Conservation (phyloP, 2,797 vertebrate genomes). For the Tinamus major region DNA sequence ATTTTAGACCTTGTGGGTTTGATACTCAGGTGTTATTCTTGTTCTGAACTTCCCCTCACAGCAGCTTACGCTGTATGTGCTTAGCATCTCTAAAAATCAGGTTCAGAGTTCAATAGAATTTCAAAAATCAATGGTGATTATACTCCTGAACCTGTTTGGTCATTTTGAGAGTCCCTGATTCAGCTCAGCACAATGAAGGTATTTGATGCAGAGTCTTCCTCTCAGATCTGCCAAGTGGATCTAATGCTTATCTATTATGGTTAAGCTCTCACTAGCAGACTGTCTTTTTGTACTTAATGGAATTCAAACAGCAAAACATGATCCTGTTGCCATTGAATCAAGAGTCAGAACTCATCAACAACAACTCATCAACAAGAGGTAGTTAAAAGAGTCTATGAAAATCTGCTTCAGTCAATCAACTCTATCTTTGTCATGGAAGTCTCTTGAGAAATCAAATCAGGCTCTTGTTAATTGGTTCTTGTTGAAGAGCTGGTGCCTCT, state of each 20-base stretch:
- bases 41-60: neutral
- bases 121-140: neutral
- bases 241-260: neutral
- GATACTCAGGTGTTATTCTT: neutral
- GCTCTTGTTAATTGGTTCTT: neutral
- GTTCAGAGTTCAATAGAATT: neutral
- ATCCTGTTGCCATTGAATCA: neutral
- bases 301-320: neutral
- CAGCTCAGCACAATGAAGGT: neutral
- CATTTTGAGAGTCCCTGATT: neutral
- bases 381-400: neutral
- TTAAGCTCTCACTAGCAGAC: neutral
- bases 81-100: neutral
- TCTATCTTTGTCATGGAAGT: neutral
- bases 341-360: neutral
- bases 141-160: neutral
- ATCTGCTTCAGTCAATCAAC: neutral
- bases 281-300: neutral
- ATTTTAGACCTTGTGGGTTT: neutral
- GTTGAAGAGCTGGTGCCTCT: neutral
- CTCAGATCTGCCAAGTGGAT: neutral
- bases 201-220: neutral
- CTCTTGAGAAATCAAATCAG: slow-evolving; percentile 9
- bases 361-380: neutral
- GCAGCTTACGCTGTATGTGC: neutral